Base-by-base conservation (phyloP, 2,888 invertebrate genomes). In the Chloroclysta siterata region DNA sequence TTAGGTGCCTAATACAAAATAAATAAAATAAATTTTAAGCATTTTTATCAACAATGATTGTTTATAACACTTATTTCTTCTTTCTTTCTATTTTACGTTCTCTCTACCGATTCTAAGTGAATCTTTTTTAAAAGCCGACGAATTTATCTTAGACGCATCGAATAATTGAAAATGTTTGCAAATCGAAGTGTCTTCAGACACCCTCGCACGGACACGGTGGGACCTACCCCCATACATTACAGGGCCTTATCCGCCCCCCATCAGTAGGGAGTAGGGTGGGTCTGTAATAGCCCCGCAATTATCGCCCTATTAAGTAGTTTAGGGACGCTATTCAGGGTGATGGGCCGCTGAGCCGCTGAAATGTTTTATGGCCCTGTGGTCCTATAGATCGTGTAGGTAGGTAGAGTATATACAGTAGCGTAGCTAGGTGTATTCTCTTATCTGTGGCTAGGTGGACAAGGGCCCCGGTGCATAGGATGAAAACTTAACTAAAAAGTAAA, bases 231-330 rank as follows among this genome's bases (percentile, higher is more conserved):
- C 51, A 46, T 54, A 55, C 44, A 61, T 61, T 46, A 61, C 36
- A 41, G 48, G 39, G 39, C n/a, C 63, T 39, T 63, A 62, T 56
- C 61, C 5, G 13, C 51, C 62, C 51, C 62, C 58, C 63, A 53
- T 53, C 53, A 41, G 52, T 28, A 14, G 33, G 39, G 44, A 42
- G 58, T 33, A 53, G 44, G 53, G 53, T 39, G 69, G 76, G 78
- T 66, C 55, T 57, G 79, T 85, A 85, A 89, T 88, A 79, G 85
- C 79, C 75, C 64, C 76, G 75, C 88, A 91, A 91, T 91, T 91
- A 90, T 90, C 89, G 80, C 87, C 84, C 88, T 88, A 91, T 90
- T 91, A 90, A 90, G 85, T 87, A 89, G 89, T 90, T 89, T 80
- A 78, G 85, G 82, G 77, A 78, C 78, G 75, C 79, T 72, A 80